Evolutionary conservation across 2,888 invertebrate genomes (phyloP), one percentile per base, ranked within the genome.

Genomic region (Clusia tigrina): DNA sequence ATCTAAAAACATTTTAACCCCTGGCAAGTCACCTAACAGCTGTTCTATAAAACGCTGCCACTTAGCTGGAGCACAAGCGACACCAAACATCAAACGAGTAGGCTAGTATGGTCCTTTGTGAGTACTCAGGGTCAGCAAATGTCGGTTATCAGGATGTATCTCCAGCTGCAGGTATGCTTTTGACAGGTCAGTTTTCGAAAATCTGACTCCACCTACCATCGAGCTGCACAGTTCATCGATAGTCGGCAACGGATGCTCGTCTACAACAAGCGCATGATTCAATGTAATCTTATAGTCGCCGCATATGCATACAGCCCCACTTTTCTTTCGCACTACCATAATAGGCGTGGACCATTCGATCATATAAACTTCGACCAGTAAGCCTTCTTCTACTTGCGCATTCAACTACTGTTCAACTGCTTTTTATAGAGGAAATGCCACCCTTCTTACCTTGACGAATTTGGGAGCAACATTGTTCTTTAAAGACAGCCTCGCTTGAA

Each of bases 91-190:
- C n/a, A n/a, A n/a, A n/a, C n/a, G n/a, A n/a, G n/a, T n/a, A n/a
- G n/a, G n/a, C n/a, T n/a, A n/a, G n/a, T n/a, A n/a, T n/a, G n/a
- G n/a, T 75, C 71, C 81, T 60, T 77, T n/a, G n/a, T n/a, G n/a
- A n/a, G n/a, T n/a, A n/a, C n/a, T n/a, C n/a, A n/a, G n/a, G n/a
- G n/a, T n/a, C n/a, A n/a, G n/a, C n/a, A n/a, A n/a, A n/a, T n/a
- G n/a, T n/a, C n/a, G n/a, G n/a, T n/a, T n/a, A 22, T 76, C 74
- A 2, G 72, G 73, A 42, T 74, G 71, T 32, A 81, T 68, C 69
- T 76, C 75, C 23, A 81, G 51, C 62, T 82, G 79, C 64, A 79
- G 68, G 59, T 81, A 83, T 2, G 82, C 80, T 55, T 73, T 70
- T 2, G 62, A 60, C 18, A 80, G 67, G 68, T 81, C 78, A 51